Base-by-base conservation (phyloP, 2,888 invertebrate genomes). In the Willowsia nigromaculata region DNA sequence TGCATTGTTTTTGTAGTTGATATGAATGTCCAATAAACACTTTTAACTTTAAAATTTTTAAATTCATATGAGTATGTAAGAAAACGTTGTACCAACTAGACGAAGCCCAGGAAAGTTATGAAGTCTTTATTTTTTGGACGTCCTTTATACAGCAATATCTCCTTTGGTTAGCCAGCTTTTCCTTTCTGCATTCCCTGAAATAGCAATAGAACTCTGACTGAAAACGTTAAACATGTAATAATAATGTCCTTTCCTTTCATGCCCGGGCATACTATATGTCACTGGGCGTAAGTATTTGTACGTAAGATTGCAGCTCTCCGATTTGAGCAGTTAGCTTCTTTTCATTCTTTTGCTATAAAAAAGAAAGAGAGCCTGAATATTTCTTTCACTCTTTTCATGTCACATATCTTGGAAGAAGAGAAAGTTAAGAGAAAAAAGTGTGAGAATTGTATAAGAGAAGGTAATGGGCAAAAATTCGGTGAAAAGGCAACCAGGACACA, bases 401-500 rank as follows among this genome's bases (percentile, higher is more conserved):
- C 62, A 18, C 47, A 71, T 37, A 83, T 53, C 65, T 68, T 7
- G 74, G 18, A 33, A 56, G 62, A 68, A 74, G 56, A 18, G 37
- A 80, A 37, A 71, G 71, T 30, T 7, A 68, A 68, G 65, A 18
- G 50, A 53, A 59, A 85, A 85, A 85, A 85, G 78, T 78, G 85
- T 78, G 78, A 85, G 65, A 85, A 71, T 76, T 43, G 43, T 62
- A 85, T 40, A 76, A 62, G 25, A 53, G 33, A 85, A 80, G 47
- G 59, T 85, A 85, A 85, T 85, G 76, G 85, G 71, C 0, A 40
- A 76, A 86, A 86, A 86, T 80, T 85, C 78, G 53, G 80, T 86
- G 86, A 86, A 86, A 86, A 86, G 85, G 86, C 86, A 86, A 80
- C 86, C 68, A 80, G 68, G 80, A 68, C 86, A 86, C 86, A 86